Percentiles rank a stretch among this genome's conserved stretches.
Conservation (phyloP, 2,888 invertebrate species). For the Peribatodes rhomboidaria region DNA sequence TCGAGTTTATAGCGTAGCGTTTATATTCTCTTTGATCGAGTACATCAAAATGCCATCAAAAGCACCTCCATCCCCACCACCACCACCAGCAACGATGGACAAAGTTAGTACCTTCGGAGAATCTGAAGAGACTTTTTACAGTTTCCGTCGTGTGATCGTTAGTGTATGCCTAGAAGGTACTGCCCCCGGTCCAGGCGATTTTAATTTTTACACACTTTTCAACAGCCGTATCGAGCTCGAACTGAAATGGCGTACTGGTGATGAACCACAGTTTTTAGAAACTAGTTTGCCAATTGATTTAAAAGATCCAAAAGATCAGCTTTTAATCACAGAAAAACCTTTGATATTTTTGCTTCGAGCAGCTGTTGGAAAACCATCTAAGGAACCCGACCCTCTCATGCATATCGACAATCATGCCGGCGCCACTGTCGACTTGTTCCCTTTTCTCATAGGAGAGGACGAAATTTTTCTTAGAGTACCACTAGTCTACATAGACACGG, state of each 20-base stretch:
- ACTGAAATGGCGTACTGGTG: conserved; percentile 62
- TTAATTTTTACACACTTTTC: conserved; percentile 61
- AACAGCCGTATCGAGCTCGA: conserved; percentile 64
- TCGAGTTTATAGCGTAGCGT: neutral
- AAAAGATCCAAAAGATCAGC: conserved; percentile 56
- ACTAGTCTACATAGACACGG: conserved; percentile 60
- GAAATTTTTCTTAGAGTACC: conserved; percentile 58
- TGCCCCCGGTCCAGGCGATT: conserved; percentile 59
- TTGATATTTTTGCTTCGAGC: conserved; percentile 69
- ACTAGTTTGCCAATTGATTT: conserved; percentile 64
- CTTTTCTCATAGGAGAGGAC: conserved; percentile 72
- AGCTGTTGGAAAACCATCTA: conserved; percentile 59
- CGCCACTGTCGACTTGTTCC: conserved; percentile 72
- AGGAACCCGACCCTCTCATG: conserved; percentile 70
- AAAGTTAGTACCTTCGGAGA: conserved; percentile 57
- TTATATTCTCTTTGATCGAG: no score
- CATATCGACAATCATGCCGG: conserved; percentile 73
- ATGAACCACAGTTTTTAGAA: conserved; percentile 40
- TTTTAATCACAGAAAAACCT: conserved; percentile 64
- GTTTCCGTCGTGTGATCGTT: conserved; percentile 56
- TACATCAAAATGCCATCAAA: conserved; percentile 13
- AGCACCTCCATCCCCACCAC: neutral
- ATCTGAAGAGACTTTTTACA: conserved; percentile 49
- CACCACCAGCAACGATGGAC: conserved; percentile 5
- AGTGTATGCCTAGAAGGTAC: conserved; percentile 59